Evolutionary conservation across 2,113 vertebrate species (phyloP).

Genomic region (Pedionomus torquatus): DNA sequence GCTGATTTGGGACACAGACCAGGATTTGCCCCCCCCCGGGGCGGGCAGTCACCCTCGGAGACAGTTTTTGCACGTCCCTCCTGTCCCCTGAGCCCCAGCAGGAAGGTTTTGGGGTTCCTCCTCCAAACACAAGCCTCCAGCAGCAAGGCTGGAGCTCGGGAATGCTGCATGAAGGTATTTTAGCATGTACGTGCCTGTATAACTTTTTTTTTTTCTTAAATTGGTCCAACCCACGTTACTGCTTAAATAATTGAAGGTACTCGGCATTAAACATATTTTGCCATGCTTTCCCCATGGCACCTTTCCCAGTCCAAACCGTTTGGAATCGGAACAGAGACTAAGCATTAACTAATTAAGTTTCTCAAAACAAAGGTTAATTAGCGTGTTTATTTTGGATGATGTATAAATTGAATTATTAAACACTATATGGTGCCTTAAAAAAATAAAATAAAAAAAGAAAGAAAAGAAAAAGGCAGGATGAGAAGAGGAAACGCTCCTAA

Average conservation of each 20-base stretch:
- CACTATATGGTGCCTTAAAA: background rate
- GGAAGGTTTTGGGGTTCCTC: background rate
- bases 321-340: conserved; percentile 42
- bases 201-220: background rate
- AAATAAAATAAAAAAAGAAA: background rate
- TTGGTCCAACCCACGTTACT: conserved; percentile 45
- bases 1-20: background rate
- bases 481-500: conserved; percentile 9
- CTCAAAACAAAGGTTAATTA: conserved; percentile 71
- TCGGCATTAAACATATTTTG: conserved; percentile 52
- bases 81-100: background rate
- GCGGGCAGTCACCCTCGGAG: background rate
- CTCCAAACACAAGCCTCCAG: background rate
- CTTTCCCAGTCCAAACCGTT: conserved; percentile 54
- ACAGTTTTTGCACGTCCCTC: background rate
- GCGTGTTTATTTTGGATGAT: conserved; percentile 58
- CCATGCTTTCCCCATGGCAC: conserved; percentile 47
- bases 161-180: background rate
- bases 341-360: conserved; percentile 62
- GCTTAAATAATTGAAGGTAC: conserved; percentile 60
- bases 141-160: background rate
- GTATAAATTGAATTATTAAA: conserved; percentile 41
- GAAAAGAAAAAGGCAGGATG: background rate
- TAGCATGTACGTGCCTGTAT: conserved; percentile 9
- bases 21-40: background rate